These are phyloP conservation scores for Cnemophilus loriae DNA, from an alignment of 2,113 vertebrate species.

Conservation along the genomic window DNA sequence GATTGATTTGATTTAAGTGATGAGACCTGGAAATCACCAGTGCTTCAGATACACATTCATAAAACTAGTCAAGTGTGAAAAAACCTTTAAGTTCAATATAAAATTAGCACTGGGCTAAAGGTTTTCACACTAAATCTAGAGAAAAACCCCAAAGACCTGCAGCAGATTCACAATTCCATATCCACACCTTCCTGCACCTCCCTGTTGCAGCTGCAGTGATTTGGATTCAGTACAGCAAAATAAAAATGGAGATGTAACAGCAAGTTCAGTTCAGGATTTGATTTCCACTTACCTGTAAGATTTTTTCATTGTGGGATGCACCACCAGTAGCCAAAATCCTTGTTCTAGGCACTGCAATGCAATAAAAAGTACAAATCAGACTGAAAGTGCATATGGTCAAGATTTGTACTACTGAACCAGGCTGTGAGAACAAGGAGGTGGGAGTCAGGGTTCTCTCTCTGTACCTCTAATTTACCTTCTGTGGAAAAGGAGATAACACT, in stretches of 20 bases:
- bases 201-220: neutral
- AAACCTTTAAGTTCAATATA: neutral
- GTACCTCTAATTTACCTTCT: neutral
- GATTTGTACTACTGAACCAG: neutral
- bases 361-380: slow-evolving; percentile 13
- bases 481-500: neutral
- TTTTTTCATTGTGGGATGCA: slow-evolving; percentile 84
- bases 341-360: slow-evolving; percentile 80
- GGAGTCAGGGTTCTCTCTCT: neutral
- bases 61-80: neutral
- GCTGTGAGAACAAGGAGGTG: neutral
- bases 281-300: slow-evolving; percentile 82
- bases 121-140: neutral
- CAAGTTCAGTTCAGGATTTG: neutral
- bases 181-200: neutral
- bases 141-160: neutral
- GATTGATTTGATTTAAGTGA: neutral
- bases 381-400: neutral
- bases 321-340: slow-evolving; percentile 93
- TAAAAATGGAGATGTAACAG: neutral
- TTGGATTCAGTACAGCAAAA: neutral
- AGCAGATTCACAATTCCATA: neutral
- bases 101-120: neutral
- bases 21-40: neutral
- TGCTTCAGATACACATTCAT: neutral